Conservation (phyloP, 2,113 vertebrate species). For the Hyperopisus bebe region DNA sequence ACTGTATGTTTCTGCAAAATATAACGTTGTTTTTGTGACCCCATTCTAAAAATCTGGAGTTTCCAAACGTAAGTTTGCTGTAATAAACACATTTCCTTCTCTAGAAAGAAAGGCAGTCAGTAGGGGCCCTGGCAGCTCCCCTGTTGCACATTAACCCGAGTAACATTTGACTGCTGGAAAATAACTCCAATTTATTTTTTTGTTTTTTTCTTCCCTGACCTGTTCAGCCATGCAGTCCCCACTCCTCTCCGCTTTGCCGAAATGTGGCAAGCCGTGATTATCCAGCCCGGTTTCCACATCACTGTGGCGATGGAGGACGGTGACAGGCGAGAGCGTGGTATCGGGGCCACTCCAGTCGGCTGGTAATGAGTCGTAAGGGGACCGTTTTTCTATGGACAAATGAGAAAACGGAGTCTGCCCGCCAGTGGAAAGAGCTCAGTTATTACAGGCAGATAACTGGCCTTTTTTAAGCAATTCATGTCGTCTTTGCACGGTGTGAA, state of each 20-base stretch:
- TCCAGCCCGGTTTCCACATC: not conserved
- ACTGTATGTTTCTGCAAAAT: not conserved
- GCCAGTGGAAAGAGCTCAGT: not conserved
- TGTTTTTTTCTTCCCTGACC: constrained; percentile 8
- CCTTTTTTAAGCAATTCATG: not conserved
- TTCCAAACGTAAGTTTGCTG: not conserved
- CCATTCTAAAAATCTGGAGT: not conserved
- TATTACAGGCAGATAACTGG: not conserved
- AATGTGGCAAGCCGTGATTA: not conserved
- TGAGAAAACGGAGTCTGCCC: not conserved
- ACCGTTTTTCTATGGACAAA: not conserved
- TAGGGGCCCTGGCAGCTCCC: not conserved
- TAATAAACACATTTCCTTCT: not conserved
- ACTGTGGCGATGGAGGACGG: not conserved
- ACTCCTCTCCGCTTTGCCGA: not conserved
- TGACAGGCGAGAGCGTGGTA: not conserved
- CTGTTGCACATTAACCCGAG: not conserved
- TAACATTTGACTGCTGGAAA: not conserved
- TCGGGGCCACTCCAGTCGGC: not conserved
- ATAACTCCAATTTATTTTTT: not conserved
- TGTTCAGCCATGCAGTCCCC: not conserved
- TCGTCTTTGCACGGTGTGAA: not conserved
- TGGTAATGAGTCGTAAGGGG: not conserved
- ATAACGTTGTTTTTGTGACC: not conserved
- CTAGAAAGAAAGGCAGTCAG: not conserved